Evolutionary conservation across 2,888 invertebrate genomes (phyloP).

Genomic region (Sialis fuliginosa): DNA sequence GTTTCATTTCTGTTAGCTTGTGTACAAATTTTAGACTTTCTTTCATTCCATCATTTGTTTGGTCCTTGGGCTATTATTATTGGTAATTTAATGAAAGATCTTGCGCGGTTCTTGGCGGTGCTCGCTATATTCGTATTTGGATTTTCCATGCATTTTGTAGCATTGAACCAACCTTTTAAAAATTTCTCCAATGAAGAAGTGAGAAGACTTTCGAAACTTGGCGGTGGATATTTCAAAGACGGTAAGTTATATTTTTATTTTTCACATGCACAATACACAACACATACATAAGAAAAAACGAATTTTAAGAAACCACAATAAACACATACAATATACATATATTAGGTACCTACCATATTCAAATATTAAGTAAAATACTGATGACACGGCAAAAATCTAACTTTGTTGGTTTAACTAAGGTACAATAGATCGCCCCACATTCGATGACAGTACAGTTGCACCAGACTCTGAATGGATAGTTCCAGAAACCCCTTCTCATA

Average conservation of each 20-base stretch:
- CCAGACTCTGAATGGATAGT: constrained; percentile 12
- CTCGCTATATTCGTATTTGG: constrained; percentile 96
- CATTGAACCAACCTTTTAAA: constrained; percentile 85
- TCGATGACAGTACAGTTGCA: constrained; percentile 2
- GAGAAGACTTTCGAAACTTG: constrained; percentile 34
- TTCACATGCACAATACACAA: too few species aligned
- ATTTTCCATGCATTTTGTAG: constrained; percentile 93
- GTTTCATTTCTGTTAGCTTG: constrained; percentile 89
- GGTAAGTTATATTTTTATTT: constrained; percentile 35
- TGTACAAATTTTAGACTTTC: constrained; percentile 92
- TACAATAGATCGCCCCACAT: neutral
- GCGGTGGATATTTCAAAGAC: constrained; percentile 44
- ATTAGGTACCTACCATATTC: neutral
- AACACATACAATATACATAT: neutral
- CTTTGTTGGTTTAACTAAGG: neutral
- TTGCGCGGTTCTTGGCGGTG: constrained; percentile 93
- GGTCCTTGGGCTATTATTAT: constrained; percentile 99
- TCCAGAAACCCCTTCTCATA: constrained; percentile 2
- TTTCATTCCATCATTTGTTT: constrained; percentile 97
- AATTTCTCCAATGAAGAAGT: constrained; percentile 43
- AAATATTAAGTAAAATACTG: neutral
- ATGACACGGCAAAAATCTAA: neutral
- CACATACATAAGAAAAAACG: too few species aligned
- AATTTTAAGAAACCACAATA: too few species aligned
- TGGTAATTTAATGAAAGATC: constrained; percentile 81